Evolutionary conservation across 2,797 vertebrate species (phyloP).

Genomic region (Trematomus bernacchii): DNA sequence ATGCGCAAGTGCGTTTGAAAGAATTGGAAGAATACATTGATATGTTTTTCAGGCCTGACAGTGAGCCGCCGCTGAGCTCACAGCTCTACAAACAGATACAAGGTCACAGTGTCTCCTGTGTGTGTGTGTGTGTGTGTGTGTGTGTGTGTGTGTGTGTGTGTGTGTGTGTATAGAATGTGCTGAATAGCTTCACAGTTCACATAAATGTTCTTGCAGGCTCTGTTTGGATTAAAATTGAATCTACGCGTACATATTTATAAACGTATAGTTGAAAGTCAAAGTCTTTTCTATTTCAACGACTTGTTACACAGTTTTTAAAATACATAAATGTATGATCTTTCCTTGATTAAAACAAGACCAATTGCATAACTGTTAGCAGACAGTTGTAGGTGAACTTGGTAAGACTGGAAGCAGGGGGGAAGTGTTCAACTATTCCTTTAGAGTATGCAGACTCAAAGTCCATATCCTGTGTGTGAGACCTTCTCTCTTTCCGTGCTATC

Average conservation of each 20-base stretch:
- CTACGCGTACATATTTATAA: not conserved
- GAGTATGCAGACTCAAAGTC: not conserved
- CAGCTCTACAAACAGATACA: constrained; percentile 66
- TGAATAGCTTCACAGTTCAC: constrained; percentile 6
- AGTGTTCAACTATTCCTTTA: not conserved
- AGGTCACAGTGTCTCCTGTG: constrained; percentile 50
- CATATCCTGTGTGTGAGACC: not conserved
- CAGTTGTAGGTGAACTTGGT: constrained; percentile 3
- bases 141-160: constrained; percentile 9
- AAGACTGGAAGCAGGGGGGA: not conserved
- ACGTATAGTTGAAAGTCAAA: not conserved
- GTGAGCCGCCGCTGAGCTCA: constrained; percentile 63
- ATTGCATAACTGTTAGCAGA: not conserved
- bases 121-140: constrained; percentile 1
- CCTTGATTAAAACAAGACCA: not conserved
- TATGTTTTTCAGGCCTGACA: constrained; percentile 57
- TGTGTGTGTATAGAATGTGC: constrained; percentile 40
- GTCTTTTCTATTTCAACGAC: not conserved
- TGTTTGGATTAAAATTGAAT: not conserved
- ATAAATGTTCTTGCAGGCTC: constrained; percentile 20
- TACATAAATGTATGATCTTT: not conserved
- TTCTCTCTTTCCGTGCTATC: constrained; percentile 37
- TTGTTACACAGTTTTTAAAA: not conserved
- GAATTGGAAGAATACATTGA: constrained; percentile 37
- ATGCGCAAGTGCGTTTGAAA: constrained; percentile 24